These are phyloP conservation scores for Siphamia tubifer DNA, from an alignment of 2,113 vertebrate genomes.

Conservation along the genomic window DNA sequence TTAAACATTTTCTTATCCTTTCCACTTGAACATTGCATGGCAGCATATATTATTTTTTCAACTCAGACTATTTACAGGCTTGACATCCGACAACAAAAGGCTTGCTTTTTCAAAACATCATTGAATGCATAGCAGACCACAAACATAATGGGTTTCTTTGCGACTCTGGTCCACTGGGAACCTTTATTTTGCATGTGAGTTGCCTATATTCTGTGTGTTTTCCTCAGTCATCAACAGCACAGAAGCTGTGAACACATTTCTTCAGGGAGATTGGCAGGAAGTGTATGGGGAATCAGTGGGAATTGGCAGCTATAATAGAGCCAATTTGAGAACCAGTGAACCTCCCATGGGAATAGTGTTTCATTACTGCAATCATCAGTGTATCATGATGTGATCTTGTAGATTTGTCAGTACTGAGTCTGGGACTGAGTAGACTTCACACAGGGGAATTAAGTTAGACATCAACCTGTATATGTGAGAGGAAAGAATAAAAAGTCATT, in stretches of 20 bases:
- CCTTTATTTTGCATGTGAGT: neutral
- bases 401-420: constrained; percentile 12
- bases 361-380: constrained; percentile 53
- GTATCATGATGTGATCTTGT: constrained; percentile 40
- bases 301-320: constrained; percentile 45
- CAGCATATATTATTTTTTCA: no score
- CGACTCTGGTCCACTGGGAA: neutral
- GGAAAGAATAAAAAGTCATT: constrained; percentile 13
- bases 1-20: no score
- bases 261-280: constrained; percentile 2
- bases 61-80: no score
- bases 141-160: neutral
- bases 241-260: constrained; percentile 13
- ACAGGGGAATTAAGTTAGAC: constrained; percentile 46
- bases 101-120: neutral
- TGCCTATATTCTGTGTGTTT: neutral
- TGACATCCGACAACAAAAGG: neutral
- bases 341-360: constrained; percentile 35
- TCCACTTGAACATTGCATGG: no score
- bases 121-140: neutral
- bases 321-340: constrained; percentile 35
- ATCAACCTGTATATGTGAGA: constrained; percentile 3
- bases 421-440: constrained; percentile 14
- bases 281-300: constrained; percentile 34
- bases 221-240: neutral